Evolutionary conservation across 2,888 invertebrate species (phyloP).

Genomic region (Heliconius aoede): DNA sequence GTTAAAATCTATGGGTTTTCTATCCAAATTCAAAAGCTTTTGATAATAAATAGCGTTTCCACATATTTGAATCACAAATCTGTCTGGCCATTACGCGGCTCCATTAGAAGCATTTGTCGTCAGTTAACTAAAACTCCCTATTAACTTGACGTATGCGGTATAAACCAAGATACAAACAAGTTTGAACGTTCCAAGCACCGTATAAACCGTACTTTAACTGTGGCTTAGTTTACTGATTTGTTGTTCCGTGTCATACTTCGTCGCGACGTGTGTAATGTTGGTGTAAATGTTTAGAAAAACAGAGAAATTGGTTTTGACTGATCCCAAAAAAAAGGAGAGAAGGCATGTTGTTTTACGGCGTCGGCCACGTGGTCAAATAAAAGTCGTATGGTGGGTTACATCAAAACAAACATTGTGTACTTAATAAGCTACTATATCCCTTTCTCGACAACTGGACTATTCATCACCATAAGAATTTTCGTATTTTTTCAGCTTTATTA

Average conservation of each 20-base stretch:
- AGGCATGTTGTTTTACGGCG: background rate
- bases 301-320: too few relatives aligned
- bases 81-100: slow-evolving; percentile 15
- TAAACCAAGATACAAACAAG: slow-evolving; percentile 44
- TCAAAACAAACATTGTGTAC: background rate
- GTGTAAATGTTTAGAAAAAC: background rate
- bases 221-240: slow-evolving; percentile 31
- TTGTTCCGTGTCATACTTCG: slow-evolving; percentile 4
- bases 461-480: background rate
- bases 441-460: background rate
- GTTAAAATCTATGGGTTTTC: too few relatives aligned
- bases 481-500: too few relatives aligned
- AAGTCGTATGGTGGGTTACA: background rate
- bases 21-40: too few relatives aligned
- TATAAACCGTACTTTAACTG: slow-evolving; percentile 41
- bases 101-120: slow-evolving; percentile 35
- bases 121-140: slow-evolving; percentile 41
- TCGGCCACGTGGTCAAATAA: background rate
- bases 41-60: background rate
- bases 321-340: too few relatives aligned
- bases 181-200: slow-evolving; percentile 41
- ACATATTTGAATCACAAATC: slow-evolving; percentile 11
- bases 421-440: background rate
- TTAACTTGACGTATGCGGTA: slow-evolving; percentile 43
- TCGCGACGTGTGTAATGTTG: background rate